Conservation (phyloP, 2,888 invertebrate genomes). For the Tillus elongatus region DNA sequence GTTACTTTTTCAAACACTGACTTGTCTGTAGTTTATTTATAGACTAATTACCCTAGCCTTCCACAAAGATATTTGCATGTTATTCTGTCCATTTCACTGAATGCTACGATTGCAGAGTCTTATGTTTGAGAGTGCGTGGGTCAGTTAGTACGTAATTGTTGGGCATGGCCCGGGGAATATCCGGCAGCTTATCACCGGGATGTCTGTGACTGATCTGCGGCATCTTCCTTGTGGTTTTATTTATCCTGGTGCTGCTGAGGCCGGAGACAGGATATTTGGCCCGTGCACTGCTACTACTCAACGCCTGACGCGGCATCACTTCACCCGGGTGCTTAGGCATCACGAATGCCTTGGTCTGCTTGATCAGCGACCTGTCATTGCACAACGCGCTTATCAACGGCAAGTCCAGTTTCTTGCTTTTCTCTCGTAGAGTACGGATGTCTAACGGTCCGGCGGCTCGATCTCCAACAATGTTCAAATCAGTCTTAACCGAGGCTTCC, state of each 20-base stretch:
- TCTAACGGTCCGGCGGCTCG: slow-evolving; percentile 46
- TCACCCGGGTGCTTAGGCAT: slow-evolving; percentile 57
- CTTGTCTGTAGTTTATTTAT: too few relatives aligned
- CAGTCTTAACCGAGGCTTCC: slow-evolving; percentile 6
- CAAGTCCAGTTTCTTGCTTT: slow-evolving; percentile 81
- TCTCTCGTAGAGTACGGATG: slow-evolving; percentile 75
- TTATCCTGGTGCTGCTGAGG: slow-evolving; percentile 50
- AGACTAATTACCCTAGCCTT: too few relatives aligned
- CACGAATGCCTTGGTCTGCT: slow-evolving; percentile 80
- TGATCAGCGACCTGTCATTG: slow-evolving; percentile 81
- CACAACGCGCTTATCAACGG: slow-evolving; percentile 88
- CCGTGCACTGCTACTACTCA: slow-evolving; percentile 40
- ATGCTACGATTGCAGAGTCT: slow-evolving; percentile 37
- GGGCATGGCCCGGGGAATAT: slow-evolving; percentile 56
- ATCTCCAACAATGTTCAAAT: slow-evolving; percentile 5
- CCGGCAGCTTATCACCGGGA: slow-evolving; percentile 69
- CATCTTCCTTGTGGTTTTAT: slow-evolving; percentile 50
- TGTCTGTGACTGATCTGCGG: slow-evolving; percentile 55
- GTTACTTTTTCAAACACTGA: too few relatives aligned
- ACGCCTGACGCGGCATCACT: slow-evolving; percentile 35
- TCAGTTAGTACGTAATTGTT: slow-evolving; percentile 57
- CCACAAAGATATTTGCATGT: too few relatives aligned
- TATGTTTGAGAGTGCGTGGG: slow-evolving; percentile 38
- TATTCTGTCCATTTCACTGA: neutral
- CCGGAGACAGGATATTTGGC: slow-evolving; percentile 61